Base-by-base conservation (phyloP, 2,797 vertebrate species). In the Tolypeutes matacus region DNA sequence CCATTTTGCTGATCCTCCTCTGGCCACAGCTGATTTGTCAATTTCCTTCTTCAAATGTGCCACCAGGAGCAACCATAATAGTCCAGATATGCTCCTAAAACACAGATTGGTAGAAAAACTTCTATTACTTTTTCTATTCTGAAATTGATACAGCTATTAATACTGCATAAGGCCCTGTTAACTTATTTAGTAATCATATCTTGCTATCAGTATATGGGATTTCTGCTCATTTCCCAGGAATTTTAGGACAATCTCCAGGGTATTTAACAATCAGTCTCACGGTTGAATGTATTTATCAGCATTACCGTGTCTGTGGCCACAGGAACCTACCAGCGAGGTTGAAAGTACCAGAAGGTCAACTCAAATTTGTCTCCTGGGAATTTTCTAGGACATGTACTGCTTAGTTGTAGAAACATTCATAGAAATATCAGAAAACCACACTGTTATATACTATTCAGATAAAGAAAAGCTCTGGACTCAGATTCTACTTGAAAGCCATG, bases 391-490 rank as follows among this genome's bases (percentile, higher is more conserved):
- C 75, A 58, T 20, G 18, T 17, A 39, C 69, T 39, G 81, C 49
- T 91, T 87, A 67, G 60, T 39, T 51, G n/a, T 73, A 81, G 65
- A 64, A 51, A 82, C 80, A 83, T 76, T 80, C 95, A 88, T 78
- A 94, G 86, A 94, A 96, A 87, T 60, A 91, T 51, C 88, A 92
- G 89, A 95, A 95, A 96, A 80, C 62, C 36, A 51, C 72, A 64
- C n/a, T 36, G 34, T 89, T 80, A 31, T 53, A 8, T 36, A n/a
- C 27, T 36, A 73, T 75, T 83, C 27, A 1, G 13, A 62, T 23
- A 72, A 53, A 97, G 34, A 51, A 62, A 73, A 65, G 18, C 31
- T 69, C 82, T 78, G 34, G 17, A n/a, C 36, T 81, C 31, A 46
- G 23, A 84, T 67, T 60, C 56, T 88, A 21, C 51, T 91, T 87